phyloP scores from a whole-genome alignment of 2,888 invertebrate genomes.

The Ganaspis brasiliensis region DNA sequence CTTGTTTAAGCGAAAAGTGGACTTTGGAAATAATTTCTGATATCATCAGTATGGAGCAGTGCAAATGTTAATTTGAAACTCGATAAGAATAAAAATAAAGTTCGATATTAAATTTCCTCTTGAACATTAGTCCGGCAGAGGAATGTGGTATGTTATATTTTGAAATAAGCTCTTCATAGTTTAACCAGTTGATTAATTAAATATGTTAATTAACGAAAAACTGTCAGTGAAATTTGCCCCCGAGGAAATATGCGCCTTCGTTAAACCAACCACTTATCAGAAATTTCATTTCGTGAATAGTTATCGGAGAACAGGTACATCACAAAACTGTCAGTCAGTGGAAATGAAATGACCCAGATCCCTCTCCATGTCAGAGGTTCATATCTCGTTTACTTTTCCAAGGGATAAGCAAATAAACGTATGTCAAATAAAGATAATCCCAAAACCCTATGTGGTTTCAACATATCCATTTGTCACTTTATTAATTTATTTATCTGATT shows the following conservation, averaged over 20 bases:
- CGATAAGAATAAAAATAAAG: background rate
- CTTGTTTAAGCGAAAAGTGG: too few relatives aligned
- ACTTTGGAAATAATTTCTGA: too few relatives aligned
- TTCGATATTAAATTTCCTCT: background rate
- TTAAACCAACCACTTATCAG: slow-evolving; percentile 3
- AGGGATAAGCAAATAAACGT: slow-evolving; percentile 5
- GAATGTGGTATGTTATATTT: background rate
- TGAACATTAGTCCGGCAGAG: too few relatives aligned
- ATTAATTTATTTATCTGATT: background rate
- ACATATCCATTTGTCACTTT: background rate
- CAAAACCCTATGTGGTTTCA: background rate
- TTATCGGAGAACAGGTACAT: background rate
- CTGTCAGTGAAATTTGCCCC: background rate
- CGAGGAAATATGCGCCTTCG: background rate
- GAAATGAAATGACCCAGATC: slow-evolving; percentile 19
- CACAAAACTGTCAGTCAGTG: slow-evolving; percentile 13
- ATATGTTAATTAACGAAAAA: background rate
- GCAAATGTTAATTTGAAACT: too few relatives aligned
- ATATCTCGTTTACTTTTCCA: slow-evolving; percentile 5
- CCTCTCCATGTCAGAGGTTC: background rate
- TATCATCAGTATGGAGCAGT: too few relatives aligned
- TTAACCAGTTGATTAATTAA: slow-evolving; percentile 1
- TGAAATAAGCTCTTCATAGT: background rate
- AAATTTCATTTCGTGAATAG: slow-evolving; percentile 13
- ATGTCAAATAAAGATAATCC: slow-evolving; percentile 11